Base-by-base conservation (phyloP, 1,140 invertebrate species). In the Galendromus occidentalis region DNA sequence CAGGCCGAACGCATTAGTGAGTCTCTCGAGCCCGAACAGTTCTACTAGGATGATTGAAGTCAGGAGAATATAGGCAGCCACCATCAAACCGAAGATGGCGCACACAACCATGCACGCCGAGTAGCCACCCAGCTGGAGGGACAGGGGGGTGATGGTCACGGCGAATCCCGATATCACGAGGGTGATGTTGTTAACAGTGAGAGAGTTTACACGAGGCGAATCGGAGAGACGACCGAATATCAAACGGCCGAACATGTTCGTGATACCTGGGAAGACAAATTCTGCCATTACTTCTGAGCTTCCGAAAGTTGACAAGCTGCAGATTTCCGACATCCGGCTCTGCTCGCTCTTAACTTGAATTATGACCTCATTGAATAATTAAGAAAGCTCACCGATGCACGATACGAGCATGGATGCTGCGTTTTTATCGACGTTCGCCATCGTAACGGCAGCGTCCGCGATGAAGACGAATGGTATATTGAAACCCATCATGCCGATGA, bases 21-120 rank as follows among this genome's bases (percentile, higher is more conserved):
- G 77, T 76, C 90, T 91, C 70, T 96, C 91, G 71, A 98, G 78
- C 14, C 94, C 94, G 39, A 98, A 80, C 18, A 97, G 78, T 73
- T 98, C 93, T 69, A 95, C 92, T 55, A 98, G 79, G 71, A 98
- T 94, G 73, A 98, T 97, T 20, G 94, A 98, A 41, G 93, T 97
- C 44, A 98, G 78, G 0, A 91, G 95, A 70, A 98, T 94, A 76
- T 95, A 98, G 33, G 91, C 92, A 69, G 93, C 90, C 92, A 78
- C 87, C 72, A 92, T 91, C 67, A 97, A 79, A 65, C 94, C 95
- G 75, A 98, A 98, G 71, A 90, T 84, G 59, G 90, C 82, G n/a
- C 91, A 82, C 74, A 91, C 86, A 1, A 82, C 75, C 25, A 91
- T 82, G 69, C 92, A 88, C 47, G 84, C 76, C 2, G 76, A 73